Percentiles rank a stretch among this genome's conserved stretches.
Conservation (phyloP, 2,113 vertebrate genomes). For the Epinephelus moara region DNA sequence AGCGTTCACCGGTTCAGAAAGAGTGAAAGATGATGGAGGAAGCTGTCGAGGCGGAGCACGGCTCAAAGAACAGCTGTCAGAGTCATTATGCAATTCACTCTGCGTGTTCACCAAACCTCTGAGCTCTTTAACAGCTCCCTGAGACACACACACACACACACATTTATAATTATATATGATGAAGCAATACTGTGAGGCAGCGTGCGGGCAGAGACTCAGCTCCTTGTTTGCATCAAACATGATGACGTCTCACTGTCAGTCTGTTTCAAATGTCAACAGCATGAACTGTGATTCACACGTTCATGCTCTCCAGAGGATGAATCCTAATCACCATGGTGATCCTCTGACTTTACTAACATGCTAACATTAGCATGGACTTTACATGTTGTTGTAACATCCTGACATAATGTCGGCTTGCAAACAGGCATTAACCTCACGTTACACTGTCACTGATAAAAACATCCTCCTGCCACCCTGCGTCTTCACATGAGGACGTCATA, state of each 20-base stretch:
- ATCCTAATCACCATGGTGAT: not conserved
- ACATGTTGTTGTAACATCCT: too few relatives aligned
- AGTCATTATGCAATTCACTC: not conserved
- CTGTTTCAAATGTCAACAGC: not conserved
- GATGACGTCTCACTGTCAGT: not conserved
- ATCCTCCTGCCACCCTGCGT: too few relatives aligned
- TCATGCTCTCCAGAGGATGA: too few relatives aligned
- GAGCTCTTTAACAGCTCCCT: not conserved
- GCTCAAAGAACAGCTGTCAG: slow-evolving; percentile 31
- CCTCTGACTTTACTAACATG: not conserved
- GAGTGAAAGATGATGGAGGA: not conserved
- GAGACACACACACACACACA: too few relatives aligned
- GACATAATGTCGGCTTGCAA: too few relatives aligned
- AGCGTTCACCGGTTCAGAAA: not conserved
- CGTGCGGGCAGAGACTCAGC: not conserved
- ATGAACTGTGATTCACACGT: too few relatives aligned
- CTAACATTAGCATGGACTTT: too few relatives aligned
- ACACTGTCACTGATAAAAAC: too few relatives aligned
- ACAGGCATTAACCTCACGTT: too few relatives aligned
- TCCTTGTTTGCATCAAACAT: not conserved
- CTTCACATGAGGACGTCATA: too few relatives aligned
- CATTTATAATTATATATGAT: too few relatives aligned
- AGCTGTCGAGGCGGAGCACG: not conserved
- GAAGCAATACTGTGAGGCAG: too few relatives aligned
- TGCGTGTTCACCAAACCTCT: not conserved